phyloP scores from a whole-genome alignment of 2,888 invertebrate genomes.

The Coenonympha glycerion region DNA sequence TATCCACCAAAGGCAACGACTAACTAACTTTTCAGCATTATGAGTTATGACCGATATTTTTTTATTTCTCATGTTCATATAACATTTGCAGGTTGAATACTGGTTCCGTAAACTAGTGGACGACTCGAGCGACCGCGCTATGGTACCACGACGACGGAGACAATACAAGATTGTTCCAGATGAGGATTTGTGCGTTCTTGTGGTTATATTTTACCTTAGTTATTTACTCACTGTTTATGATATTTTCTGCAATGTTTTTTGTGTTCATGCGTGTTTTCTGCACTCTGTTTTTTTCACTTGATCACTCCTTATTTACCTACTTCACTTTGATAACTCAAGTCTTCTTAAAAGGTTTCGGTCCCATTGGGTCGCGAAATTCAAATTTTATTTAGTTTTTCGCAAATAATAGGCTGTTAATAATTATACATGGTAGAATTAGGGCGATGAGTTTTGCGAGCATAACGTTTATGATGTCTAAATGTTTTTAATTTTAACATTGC shows the following conservation, averaged over 20 bases:
- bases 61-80: background rate
- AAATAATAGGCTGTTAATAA: too few relatives aligned
- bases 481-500: too few relatives aligned
- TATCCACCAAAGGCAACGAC: background rate
- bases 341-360: too few relatives aligned
- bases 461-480: too few relatives aligned
- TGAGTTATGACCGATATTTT: background rate
- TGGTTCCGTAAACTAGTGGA: constrained; percentile 68
- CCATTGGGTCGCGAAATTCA: too few relatives aligned
- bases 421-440: too few relatives aligned
- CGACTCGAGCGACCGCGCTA: constrained; percentile 53
- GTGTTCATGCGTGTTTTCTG: too few relatives aligned
- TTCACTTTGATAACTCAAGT: too few relatives aligned
- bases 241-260: too few relatives aligned
- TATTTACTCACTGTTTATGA: background rate
- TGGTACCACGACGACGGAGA: constrained; percentile 54
- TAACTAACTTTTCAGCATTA: background rate
- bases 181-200: constrained; percentile 67
- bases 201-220: background rate
- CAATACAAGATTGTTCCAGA: constrained; percentile 59
- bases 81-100: constrained; percentile 55
- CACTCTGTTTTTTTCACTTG: background rate
- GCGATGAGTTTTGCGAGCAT: too few relatives aligned
- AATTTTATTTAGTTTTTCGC: too few relatives aligned
- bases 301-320: too few relatives aligned